These are phyloP conservation scores for Trichacis sp. DNA, from an alignment of 2,888 invertebrate genomes.

Conservation along the genomic window DNA sequence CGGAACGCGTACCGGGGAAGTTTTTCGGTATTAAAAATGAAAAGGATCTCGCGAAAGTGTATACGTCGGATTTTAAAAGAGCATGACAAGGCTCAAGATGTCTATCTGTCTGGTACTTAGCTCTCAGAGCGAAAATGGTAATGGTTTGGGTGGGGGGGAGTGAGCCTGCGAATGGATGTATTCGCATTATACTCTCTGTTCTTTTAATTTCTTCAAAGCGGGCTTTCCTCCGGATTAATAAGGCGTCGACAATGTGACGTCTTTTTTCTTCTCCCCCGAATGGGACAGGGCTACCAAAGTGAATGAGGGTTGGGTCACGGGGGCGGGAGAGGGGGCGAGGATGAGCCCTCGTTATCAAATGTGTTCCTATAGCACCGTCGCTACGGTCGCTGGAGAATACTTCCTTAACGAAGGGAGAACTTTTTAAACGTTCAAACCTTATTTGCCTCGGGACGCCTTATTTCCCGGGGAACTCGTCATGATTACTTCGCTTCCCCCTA, in stretches of 20 bases:
- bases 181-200: conserved; percentile 67
- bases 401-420: conserved; percentile 62
- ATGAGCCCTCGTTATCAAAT: conserved; percentile 58
- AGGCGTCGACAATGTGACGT: conserved; percentile 67
- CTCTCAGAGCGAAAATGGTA: conserved; percentile 58
- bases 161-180: conserved; percentile 60
- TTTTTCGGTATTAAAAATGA: conserved; percentile 50
- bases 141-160: conserved; percentile 50
- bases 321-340: conserved; percentile 33
- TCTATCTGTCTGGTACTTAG: conserved; percentile 65
- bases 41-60: conserved; percentile 43
- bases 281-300: conserved; percentile 58
- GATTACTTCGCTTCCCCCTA: conserved; percentile 48
- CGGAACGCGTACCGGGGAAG: conserved; percentile 24
- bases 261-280: conserved; percentile 59
- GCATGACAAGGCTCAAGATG: conserved; percentile 65
- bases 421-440: conserved; percentile 58
- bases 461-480: conserved; percentile 18
- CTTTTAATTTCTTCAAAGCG: conserved; percentile 69
- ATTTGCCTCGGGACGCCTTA: conserved; percentile 22
- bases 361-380: conserved; percentile 58
- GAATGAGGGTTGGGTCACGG: conserved; percentile 57
- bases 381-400: conserved; percentile 56
- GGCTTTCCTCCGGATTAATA: conserved; percentile 64
- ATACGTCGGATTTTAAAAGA: conserved; percentile 61